Evolutionary conservation across 2,113 vertebrate species (phyloP), one percentile per base, ranked within the genome.

Genomic region (Okapia johnstoni): DNA sequence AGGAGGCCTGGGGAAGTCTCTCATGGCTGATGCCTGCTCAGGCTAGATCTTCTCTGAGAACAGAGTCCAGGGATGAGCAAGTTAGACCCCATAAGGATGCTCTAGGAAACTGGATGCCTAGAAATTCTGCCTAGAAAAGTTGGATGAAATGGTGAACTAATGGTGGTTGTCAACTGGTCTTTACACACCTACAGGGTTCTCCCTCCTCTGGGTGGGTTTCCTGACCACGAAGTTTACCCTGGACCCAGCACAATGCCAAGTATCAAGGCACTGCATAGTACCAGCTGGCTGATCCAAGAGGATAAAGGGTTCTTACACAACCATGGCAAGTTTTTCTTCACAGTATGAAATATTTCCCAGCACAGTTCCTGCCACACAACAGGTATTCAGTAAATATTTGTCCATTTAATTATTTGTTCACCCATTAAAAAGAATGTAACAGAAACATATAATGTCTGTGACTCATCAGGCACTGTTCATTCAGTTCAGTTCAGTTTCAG

Each of bases 141-240:
- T 54, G 73, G 57, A n/a, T 16, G 17, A 15, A 88, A 90, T 88
- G 86, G 43, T 21, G 23, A 90, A 4, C 17, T 25, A 9, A 52
- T 0, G 19, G 76, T n/a, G 16, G 50, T 17, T 36, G 16, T 76
- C 14, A 55, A 36, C 46, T 0, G 16, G 19, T 57, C 48, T 30
- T 52, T 16, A 9, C 0, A 7, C 1, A 55, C 50, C 70, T n/a
- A 1, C 1, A 2, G 6, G 5, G 63, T 5, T 52, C 16, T 3
- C 4, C 46, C 19, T 5, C 15, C 57, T 73, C 43, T 10, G 21
- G 11, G 52, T 21, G 14, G 28, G 3, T 21, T 48, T 52, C 54
- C 52, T 50, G 54, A 43, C 55, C 40, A 79, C 26, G 11, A 25
- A 40, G n/a, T 26, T 33, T 63, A 33, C 0, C 0, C 15, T 46